Evolutionary conservation across 2,113 vertebrate species (phyloP).

Genomic region (Pterocles burchelli): DNA sequence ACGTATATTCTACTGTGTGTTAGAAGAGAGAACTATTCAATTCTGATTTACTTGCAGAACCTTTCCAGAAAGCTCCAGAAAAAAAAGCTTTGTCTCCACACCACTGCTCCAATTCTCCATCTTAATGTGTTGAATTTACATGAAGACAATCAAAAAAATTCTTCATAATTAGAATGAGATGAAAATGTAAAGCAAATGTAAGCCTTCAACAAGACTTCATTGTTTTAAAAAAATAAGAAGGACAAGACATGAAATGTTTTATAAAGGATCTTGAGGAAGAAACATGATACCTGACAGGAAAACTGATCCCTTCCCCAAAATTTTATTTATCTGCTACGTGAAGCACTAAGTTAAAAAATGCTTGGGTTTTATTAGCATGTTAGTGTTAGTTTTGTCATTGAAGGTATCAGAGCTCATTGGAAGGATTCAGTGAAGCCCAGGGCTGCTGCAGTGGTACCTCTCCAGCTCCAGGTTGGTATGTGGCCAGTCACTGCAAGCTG

Average conservation of each 20-base stretch:
- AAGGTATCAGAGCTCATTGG: not conserved
- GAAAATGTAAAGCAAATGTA: not conserved
- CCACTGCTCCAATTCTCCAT: not conserved
- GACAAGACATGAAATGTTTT: not conserved
- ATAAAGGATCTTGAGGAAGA: not conserved
- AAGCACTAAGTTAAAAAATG: not conserved
- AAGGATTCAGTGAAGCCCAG: not conserved
- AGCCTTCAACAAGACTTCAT: not conserved
- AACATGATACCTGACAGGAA: not conserved
- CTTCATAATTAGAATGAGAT: not conserved
- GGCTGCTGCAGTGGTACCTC: not conserved
- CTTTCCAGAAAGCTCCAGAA: not conserved
- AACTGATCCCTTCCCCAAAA: fast-evolving
- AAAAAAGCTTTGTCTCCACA: not conserved
- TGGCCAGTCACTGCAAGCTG: not conserved
- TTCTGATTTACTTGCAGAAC: not conserved
- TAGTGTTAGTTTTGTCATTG: not conserved
- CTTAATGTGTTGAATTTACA: not conserved
- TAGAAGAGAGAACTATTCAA: not conserved
- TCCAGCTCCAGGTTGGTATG: not conserved
- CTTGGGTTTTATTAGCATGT: not conserved
- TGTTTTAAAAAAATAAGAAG: not conserved
- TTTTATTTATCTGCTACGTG: not conserved
- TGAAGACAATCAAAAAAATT: not conserved
- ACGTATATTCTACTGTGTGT: not conserved